Evolutionary conservation across 2,113 vertebrate species (phyloP).

Genomic region (Poeciliopsis retropinna): DNA sequence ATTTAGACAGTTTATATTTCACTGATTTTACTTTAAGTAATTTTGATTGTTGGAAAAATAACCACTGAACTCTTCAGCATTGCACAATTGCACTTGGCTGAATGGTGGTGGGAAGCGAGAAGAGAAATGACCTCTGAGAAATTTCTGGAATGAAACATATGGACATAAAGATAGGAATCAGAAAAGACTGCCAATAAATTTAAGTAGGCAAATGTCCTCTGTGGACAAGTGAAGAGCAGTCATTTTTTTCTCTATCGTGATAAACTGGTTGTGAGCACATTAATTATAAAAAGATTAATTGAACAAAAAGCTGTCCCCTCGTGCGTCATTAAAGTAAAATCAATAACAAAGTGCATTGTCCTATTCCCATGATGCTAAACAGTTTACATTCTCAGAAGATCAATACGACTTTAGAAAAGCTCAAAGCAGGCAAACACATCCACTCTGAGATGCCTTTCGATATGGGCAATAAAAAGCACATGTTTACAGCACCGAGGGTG

Average conservation of each 20-base stretch:
- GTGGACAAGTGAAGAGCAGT: background rate
- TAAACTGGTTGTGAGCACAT: background rate
- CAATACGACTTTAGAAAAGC: conserved; percentile 3
- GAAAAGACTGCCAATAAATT: background rate
- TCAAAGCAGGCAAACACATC: background rate
- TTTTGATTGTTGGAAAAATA: too few species aligned
- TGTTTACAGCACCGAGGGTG: conserved; percentile 4
- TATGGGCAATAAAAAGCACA: conserved; percentile 20
- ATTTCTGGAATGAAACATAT: too few species aligned
- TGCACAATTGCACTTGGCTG: too few species aligned
- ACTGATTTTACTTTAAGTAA: too few species aligned
- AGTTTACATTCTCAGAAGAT: conserved; percentile 5
- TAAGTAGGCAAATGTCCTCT: background rate
- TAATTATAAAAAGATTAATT: conserved; percentile 4
- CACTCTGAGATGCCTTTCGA: conserved; percentile 11
- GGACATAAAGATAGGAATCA: too few species aligned
- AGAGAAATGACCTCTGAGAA: too few species aligned
- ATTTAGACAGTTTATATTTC: too few species aligned
- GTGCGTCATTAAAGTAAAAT: background rate
- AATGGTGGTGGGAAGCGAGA: too few species aligned
- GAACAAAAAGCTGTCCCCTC: background rate
- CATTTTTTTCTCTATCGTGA: background rate
- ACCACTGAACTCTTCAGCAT: too few species aligned
- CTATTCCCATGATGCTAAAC: background rate
- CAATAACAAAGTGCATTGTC: background rate